phyloP scores from a whole-genome alignment of 2,888 invertebrate species.

The Pollenia labialis region DNA sequence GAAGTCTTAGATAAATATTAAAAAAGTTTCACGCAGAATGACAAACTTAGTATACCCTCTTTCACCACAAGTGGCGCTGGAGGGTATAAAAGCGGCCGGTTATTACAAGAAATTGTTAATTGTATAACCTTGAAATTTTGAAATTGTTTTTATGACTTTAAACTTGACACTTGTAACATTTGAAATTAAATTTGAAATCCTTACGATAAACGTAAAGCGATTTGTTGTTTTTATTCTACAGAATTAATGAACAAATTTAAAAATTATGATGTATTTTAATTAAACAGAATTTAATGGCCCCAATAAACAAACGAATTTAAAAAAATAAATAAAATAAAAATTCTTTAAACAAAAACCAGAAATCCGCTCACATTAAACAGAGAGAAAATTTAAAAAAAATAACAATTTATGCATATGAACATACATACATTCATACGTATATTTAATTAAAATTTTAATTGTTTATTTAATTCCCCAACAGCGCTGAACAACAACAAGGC shows the following conservation, averaged over 20 bases:
- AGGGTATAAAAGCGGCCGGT: no score
- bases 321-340: constrained; percentile 4
- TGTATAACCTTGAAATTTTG: constrained; percentile 26
- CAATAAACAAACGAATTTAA: constrained; percentile 22
- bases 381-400: not conserved
- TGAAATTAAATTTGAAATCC: constrained; percentile 18
- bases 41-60: no score
- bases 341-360: not conserved
- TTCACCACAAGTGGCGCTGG: no score
- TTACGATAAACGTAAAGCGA: not conserved
- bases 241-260: constrained; percentile 46
- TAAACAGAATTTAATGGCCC: constrained; percentile 42
- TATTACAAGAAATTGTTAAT: not conserved
- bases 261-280: constrained; percentile 51
- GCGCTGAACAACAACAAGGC: constrained; percentile 22
- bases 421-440: no score
- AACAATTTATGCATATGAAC: constrained; percentile 17
- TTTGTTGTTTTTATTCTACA: not conserved
- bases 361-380: not conserved
- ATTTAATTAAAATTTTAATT: constrained; percentile 61
- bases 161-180: constrained; percentile 15
- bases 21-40: no score
- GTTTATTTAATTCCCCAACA: constrained; percentile 23
- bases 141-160: constrained; percentile 6
- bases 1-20: no score